Base-by-base conservation (phyloP, 2,888 invertebrate genomes). In the Tipula vernalis region DNA sequence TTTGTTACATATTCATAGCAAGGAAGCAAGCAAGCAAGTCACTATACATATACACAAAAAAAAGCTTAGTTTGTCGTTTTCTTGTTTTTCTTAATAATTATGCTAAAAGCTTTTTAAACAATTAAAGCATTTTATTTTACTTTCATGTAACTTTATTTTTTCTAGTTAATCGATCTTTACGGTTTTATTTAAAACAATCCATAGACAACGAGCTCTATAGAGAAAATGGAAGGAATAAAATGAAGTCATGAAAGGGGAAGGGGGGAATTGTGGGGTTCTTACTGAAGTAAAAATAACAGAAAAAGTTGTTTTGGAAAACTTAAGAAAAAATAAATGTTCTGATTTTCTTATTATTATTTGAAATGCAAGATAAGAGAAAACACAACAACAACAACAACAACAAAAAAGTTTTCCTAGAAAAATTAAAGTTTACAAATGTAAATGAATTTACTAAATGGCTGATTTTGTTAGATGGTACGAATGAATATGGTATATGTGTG, bases 61-160 rank as follows among this genome's bases (percentile, higher is more conserved):
- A 57, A 57, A 57, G 51, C 51, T 57, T 0, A 57, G 51, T 57
- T 15, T 12, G 5, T 57, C 12, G 15, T 71, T 10, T 71, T 71
- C 71, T 71, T 71, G 5, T 8, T 71, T 71, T 28, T 71, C 71
- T 71, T 71, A 18, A 71, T 71, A 71, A 71, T 71, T 71, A 71
- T 71, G 71, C 71, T 71, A 71, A 71, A 71, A 71, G 71, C 71
- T 71, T 71, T 71, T 71, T 71, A 71, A 71, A 71, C 71, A 71
- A 71, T 71, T 71, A 71, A 71, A 71, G 71, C 71, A 13, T 71
- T 28, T 71, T 71, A 71, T 71, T 71, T 71, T 28, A 71, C 28
- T 71, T 71, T 71, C 71, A 28, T 71, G 13, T 71, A 28, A 71
- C 10, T 71, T 71, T 51, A 15, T 51, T 71, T 71, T 15, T 71